Evolutionary conservation across 2,888 invertebrate species (phyloP).

Genomic region (Conomelus anceps): DNA sequence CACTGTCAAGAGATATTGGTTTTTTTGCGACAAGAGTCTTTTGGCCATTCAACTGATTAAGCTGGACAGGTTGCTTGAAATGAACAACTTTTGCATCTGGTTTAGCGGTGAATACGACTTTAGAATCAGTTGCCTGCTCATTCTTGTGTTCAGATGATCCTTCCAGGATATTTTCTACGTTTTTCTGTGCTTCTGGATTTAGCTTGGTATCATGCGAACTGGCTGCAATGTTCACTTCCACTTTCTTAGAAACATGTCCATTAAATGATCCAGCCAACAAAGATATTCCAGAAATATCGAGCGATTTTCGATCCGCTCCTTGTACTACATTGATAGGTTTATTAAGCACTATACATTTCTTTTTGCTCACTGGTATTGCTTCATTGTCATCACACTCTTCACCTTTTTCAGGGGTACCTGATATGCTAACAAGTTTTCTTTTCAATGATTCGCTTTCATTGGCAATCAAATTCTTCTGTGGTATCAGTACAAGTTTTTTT

Average conservation of each 20-base stretch:
- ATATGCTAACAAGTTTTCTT: too few relatives aligned
- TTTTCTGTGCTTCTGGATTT: not conserved
- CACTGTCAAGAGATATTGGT: not conserved
- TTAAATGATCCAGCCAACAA: not conserved
- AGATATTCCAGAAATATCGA: not conserved
- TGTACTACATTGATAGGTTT: not conserved
- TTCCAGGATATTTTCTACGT: not conserved
- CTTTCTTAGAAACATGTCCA: not conserved
- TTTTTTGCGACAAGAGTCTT: not conserved
- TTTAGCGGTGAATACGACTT: not conserved
- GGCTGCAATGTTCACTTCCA: not conserved
- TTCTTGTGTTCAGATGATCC: not conserved
- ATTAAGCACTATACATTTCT: too few relatives aligned
- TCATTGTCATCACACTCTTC: too few relatives aligned
- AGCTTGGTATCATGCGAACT: not conserved
- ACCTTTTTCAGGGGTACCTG: too few relatives aligned
- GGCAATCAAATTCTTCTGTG: not conserved
- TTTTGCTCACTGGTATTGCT: too few relatives aligned
- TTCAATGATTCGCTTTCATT: not conserved
- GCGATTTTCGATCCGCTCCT: not conserved
- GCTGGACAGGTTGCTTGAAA: not conserved
- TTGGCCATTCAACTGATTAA: not conserved
- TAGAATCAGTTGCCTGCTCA: not conserved
- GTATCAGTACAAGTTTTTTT: not conserved
- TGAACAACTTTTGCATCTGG: not conserved